Percentiles rank a stretch among this genome's conserved stretches.
These are phyloP conservation scores for Eunapius fragilis DNA, from an alignment of 37 sponge, comb jelly and placozoan species.

Conservation along the genomic window DNA sequence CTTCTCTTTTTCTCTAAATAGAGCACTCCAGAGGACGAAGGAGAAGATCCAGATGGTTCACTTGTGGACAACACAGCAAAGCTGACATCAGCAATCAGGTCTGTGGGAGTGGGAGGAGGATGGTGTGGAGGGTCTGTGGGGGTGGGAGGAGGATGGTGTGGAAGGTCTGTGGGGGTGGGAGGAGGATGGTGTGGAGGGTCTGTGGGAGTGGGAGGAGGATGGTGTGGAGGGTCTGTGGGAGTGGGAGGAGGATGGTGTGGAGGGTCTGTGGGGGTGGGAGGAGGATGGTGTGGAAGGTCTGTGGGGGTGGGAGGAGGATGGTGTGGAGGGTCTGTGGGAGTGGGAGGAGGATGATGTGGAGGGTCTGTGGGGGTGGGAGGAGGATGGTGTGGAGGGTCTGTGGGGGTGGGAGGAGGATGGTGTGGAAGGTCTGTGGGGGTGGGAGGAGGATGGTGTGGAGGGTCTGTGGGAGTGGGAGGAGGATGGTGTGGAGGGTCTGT, in stretches of 20 bases:
- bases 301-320: background rate
- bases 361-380: no score
- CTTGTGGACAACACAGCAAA: conserved; percentile 83
- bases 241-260: background rate
- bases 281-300: no score
- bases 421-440: no score
- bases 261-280: background rate
- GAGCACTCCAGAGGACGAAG: conserved; percentile 45
- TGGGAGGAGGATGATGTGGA: no score
- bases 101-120: background rate
- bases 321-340: background rate
- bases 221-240: background rate
- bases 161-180: no score
- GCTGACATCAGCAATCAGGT: conserved; percentile 87
- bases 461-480: no score
- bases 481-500: no score
- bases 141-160: no score
- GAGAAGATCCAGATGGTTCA: conserved; percentile 65
- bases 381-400: no score
- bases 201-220: background rate
- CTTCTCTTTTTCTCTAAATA: background rate
- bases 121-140: background rate
- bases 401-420: no score
- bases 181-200: background rate
- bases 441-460: no score